Evolutionary conservation across 2,113 vertebrate genomes (phyloP).

Genomic region (Cochlearius cochlearius): DNA sequence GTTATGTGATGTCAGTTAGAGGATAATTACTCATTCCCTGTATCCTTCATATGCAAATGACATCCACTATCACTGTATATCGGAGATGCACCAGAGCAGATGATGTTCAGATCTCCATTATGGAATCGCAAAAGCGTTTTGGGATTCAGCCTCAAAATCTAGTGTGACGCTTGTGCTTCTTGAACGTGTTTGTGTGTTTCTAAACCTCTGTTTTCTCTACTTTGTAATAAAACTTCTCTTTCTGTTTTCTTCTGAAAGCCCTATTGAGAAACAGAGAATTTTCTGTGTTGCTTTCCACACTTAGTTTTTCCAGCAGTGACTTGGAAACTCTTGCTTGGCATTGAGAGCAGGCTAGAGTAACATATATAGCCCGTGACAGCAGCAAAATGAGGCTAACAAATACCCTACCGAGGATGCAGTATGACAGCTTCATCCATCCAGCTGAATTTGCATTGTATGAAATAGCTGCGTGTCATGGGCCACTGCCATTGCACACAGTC

Average conservation of each 20-base stretch:
- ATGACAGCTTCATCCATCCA: constrained; percentile 68
- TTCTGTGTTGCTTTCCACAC: neutral
- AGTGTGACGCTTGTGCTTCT: neutral
- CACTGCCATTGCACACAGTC: constrained; percentile 49
- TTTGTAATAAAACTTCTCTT: neutral
- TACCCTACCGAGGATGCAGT: constrained; percentile 67
- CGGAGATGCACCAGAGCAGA: neutral
- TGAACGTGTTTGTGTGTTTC: neutral
- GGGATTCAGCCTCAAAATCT: neutral
- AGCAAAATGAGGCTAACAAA: constrained; percentile 81
- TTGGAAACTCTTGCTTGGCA: neutral
- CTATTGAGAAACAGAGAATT: neutral
- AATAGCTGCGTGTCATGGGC: constrained; percentile 57
- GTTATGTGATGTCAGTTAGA: neutral
- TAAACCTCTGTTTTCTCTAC: neutral
- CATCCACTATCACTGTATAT: accelerated
- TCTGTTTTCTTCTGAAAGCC: neutral
- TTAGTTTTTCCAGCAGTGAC: neutral
- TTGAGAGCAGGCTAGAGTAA: constrained; percentile 51
- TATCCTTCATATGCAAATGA: neutral
- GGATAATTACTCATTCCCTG: neutral
- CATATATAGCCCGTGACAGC: constrained; percentile 77
- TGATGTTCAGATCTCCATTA: neutral
- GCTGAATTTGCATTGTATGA: constrained; percentile 63
- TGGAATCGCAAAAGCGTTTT: neutral